These are phyloP conservation scores for Trachelus iudaicus DNA, from an alignment of 2,888 invertebrate species.

Conservation along the genomic window DNA sequence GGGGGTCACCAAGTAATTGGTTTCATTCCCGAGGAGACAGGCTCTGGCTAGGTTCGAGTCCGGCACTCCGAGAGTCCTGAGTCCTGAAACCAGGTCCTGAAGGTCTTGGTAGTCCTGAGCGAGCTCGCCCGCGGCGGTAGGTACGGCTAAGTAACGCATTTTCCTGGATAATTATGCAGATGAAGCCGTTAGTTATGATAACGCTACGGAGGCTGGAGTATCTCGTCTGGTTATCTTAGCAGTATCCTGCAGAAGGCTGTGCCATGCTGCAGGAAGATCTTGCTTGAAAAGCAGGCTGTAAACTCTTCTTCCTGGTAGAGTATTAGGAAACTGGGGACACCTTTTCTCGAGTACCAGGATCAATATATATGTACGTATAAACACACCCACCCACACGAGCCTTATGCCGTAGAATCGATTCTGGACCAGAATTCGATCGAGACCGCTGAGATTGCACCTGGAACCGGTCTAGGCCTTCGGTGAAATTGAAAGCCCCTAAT, in stretches of 20 bases:
- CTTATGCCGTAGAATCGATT: too few species aligned
- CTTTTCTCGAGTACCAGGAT: too few species aligned
- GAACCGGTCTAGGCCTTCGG: too few species aligned
- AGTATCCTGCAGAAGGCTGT: conserved; percentile 23
- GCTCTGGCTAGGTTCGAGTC: conserved; percentile 48
- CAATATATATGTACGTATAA: too few species aligned
- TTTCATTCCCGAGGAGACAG: conserved; percentile 63
- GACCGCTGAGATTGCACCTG: too few species aligned
- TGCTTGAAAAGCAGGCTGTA: too few species aligned
- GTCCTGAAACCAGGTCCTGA: conserved; percentile 31
- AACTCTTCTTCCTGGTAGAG: too few species aligned
- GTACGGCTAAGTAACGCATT: conserved; percentile 54
- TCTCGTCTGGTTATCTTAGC: conserved; percentile 45
- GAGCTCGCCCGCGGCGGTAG: conserved; percentile 33
- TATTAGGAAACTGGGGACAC: too few species aligned
- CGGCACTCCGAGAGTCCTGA: conserved; percentile 19
- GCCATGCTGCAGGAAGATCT: too few species aligned
- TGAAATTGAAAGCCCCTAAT: too few species aligned
- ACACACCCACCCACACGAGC: too few species aligned
- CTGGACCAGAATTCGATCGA: too few species aligned
- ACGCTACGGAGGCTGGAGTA: conserved; percentile 43
- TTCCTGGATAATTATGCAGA: conserved; percentile 62
- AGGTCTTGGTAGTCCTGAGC: neutral
- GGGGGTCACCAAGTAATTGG: conserved; percentile 64
- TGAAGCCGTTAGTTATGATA: conserved; percentile 61